Evolutionary conservation across 2,113 vertebrate genomes (phyloP).

Genomic region (Echinops telfairi): DNA sequence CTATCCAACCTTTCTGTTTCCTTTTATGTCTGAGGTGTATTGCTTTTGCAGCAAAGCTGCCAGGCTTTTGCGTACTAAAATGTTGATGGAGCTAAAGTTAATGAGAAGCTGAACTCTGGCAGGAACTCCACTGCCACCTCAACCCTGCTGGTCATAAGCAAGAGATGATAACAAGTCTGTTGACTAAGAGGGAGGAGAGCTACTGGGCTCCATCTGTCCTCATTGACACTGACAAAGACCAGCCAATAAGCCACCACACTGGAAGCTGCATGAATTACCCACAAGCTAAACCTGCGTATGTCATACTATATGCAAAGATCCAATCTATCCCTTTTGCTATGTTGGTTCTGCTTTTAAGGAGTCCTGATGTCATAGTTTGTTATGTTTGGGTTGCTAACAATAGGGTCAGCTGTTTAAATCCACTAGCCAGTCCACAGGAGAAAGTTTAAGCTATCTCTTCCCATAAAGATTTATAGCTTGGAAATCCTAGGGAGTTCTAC

Average conservation of each 20-base stretch:
- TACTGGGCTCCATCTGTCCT: background rate
- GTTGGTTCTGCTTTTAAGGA: background rate
- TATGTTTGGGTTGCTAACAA: no score
- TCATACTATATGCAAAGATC: background rate
- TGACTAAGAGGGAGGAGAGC: background rate
- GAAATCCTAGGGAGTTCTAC: no score
- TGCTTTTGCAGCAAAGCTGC: background rate
- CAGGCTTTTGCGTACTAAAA: background rate
- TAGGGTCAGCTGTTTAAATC: no score
- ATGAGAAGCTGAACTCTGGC: conserved; percentile 48
- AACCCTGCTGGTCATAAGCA: background rate
- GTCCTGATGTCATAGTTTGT: no score
- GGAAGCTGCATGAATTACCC: background rate
- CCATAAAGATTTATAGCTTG: no score
- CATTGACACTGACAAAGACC: background rate
- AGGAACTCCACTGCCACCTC: background rate
- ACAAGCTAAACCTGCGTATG: background rate
- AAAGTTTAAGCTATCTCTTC: no score
- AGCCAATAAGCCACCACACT: background rate
- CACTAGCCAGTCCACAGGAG: no score
- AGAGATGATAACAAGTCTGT: background rate
- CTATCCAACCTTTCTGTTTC: background rate
- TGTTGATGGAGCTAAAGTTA: conserved; percentile 29
- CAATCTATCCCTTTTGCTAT: background rate
- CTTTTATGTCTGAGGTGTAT: background rate